Conservation (phyloP, 2,888 invertebrate species). For the Bugulina stolonifera region DNA sequence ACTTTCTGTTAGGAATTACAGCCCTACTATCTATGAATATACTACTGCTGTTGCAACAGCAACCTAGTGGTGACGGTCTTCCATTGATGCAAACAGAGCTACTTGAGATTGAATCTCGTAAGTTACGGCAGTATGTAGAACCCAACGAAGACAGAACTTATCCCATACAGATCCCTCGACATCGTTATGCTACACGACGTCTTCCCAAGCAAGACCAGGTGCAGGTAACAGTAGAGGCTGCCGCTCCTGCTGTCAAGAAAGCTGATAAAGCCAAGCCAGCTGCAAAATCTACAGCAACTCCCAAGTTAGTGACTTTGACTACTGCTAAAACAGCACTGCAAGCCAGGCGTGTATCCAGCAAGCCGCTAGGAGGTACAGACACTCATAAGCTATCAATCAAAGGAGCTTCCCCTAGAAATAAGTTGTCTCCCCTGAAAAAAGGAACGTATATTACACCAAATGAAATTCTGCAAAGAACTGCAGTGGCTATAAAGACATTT, state of each 20-base stretch:
- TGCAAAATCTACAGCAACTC: neutral
- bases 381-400: neutral
- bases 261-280: neutral
- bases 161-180: neutral
- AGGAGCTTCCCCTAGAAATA: neutral
- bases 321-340: neutral
- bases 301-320: neutral
- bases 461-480: slow-evolving; percentile 24
- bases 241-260: neutral
- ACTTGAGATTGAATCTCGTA: neutral
- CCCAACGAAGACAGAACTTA: neutral
- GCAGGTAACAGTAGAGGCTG: too few relatives aligned
- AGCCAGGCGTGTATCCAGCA: neutral
- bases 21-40: slow-evolving; percentile 14
- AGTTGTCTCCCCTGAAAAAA: neutral
- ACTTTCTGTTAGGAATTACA: slow-evolving; percentile 3
- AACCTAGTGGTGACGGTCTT: slow-evolving; percentile 2
- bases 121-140: slow-evolving; percentile 11
- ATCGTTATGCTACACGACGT: neutral
- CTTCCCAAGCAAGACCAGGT: too few relatives aligned
- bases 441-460: slow-evolving; percentile 12
- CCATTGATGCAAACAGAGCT: slow-evolving; percentile 1
- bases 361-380: neutral
- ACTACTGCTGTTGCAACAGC: slow-evolving; percentile 11
- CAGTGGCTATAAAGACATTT: slow-evolving; percentile 19